Evolutionary conservation across 2,888 invertebrate genomes (phyloP).

Genomic region (Troglohyphantes excavatus): DNA sequence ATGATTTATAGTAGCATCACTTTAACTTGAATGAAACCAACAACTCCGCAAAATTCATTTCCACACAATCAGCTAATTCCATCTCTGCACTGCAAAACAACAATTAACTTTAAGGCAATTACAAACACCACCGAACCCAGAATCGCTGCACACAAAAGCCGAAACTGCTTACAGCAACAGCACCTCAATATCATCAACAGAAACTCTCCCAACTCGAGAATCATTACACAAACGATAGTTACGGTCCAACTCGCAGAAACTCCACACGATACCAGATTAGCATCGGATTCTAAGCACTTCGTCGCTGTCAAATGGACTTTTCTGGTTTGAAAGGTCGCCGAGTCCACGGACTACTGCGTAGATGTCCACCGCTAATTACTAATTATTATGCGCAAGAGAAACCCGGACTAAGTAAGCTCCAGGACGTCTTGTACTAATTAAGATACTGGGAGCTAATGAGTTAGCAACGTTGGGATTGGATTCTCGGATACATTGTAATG

Average conservation of each 20-base stretch:
- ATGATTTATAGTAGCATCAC: too few species aligned
- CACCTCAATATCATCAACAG: slow-evolving; percentile 17
- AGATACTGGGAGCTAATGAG: slow-evolving; percentile 46
- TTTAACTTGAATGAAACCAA: too few species aligned
- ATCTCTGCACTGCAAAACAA: neutral
- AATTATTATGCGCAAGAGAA: slow-evolving; percentile 63
- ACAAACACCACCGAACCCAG: neutral
- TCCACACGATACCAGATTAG: slow-evolving; percentile 24
- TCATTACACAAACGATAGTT: slow-evolving; percentile 28
- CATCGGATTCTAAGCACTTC: slow-evolving; percentile 31
- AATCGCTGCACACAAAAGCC: neutral
- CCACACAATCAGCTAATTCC: neutral
- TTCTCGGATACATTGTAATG: slow-evolving; percentile 42
- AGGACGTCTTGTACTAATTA: slow-evolving; percentile 58
- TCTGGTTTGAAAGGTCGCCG: slow-evolving; percentile 54
- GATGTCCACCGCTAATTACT: slow-evolving; percentile 56
- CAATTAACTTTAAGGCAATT: slow-evolving; percentile 6
- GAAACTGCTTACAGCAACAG: neutral
- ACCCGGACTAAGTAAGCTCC: slow-evolving; percentile 16
- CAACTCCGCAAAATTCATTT: neutral
- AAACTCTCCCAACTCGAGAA: neutral
- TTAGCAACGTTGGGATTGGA: slow-evolving; percentile 29
- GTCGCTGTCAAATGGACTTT: slow-evolving; percentile 56
- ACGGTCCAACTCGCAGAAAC: neutral
- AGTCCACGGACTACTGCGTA: slow-evolving; percentile 16